phyloP scores from a whole-genome alignment of 2,888 invertebrate genomes.

The Dicranocentrus wangi region DNA sequence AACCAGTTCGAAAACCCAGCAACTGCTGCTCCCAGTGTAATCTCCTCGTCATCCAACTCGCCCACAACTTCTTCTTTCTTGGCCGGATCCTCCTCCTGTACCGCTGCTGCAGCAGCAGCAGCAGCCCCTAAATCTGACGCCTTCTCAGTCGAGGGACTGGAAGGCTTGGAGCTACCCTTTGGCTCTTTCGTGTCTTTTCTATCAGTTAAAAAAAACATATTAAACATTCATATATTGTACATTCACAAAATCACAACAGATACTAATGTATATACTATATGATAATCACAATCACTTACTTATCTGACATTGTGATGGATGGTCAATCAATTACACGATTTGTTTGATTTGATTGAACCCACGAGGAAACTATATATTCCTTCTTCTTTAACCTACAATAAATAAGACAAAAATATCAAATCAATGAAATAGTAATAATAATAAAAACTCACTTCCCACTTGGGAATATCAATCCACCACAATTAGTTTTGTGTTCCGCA shows the following conservation, averaged over 20 bases:
- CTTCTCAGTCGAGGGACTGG: neutral
- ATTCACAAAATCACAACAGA: neutral
- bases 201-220: neutral
- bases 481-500: no score
- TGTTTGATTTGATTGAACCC: no score
- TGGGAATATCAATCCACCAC: no score
- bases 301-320: conserved; percentile 7
- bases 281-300: neutral
- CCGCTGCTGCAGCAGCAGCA: neutral
- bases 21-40: conserved; percentile 58
- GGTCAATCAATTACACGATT: no score
- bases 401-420: no score
- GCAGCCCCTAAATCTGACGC: neutral
- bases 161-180: neutral
- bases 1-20: conserved; percentile 69
- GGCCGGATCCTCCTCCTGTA: neutral
- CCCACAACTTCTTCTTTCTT: neutral
- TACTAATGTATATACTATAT: neutral
- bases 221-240: neutral
- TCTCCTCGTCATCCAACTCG: conserved; percentile 30
- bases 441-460: no score
- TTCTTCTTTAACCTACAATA: no score
- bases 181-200: neutral
- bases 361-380: no score
- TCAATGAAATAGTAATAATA: no score